A percentile compares a stretch with the other conserved stretches of the same genome.
Conservation (phyloP, 2,797 vertebrate species). For the Galaxias olidus region DNA sequence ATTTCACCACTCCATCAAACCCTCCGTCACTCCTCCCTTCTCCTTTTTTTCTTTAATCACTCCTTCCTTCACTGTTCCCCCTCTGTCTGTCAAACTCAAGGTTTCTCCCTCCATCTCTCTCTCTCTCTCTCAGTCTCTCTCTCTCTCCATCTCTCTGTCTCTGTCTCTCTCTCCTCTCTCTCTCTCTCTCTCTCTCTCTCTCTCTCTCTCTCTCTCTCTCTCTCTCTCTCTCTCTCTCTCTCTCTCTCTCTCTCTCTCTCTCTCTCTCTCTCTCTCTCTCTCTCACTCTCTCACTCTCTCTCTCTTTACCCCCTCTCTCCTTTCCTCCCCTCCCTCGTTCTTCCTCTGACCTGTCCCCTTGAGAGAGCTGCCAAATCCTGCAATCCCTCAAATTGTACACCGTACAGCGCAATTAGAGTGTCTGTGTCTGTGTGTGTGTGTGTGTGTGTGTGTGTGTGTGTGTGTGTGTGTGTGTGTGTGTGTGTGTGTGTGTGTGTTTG, state of each 20-base stretch:
- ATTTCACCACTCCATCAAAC: slow-evolving; percentile 16
- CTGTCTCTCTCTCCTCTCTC: not conserved
- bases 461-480: no score
- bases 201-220: slow-evolving; percentile 21
- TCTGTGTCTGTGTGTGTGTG: no score
- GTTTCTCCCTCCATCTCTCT: not conserved
- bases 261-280: no score
- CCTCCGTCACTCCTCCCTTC: slow-evolving; percentile 14
- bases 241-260: not conserved
- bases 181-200: slow-evolving; percentile 3
- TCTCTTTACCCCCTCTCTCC: no score
- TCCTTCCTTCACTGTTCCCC: slow-evolving; percentile 34
- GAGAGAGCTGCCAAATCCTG: no score
- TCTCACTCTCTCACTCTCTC: no score
- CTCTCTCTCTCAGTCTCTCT: not conserved
- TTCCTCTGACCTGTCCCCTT: no score
- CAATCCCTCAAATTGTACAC: no score
- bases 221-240: not conserved
- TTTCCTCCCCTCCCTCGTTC: no score
- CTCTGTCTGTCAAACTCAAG: not conserved
- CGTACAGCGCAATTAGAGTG: no score
- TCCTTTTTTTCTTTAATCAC: slow-evolving; percentile 12
- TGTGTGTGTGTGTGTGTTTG: no score
- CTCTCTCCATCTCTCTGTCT: not conserved
- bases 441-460: no score